Base-by-base conservation (phyloP, 2,888 invertebrate species). In the Eupithecia subumbrata region DNA sequence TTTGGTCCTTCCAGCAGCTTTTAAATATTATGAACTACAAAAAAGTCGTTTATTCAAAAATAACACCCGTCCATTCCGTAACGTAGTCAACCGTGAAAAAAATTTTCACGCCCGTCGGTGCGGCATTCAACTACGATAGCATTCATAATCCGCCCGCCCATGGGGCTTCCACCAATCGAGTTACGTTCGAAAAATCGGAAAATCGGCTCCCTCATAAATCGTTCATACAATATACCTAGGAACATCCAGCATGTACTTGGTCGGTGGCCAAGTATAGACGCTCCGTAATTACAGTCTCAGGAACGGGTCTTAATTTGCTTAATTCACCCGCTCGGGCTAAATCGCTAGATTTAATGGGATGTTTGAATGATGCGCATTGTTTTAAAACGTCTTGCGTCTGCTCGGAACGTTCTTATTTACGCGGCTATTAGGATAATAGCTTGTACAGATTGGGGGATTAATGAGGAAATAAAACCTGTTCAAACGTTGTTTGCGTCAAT, bases 301-400 rank as follows among this genome's bases (percentile, higher is more conserved):
- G 90, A 90, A 88, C 88, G 84, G 86, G 85, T 93, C 93, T 93
- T 93, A 93, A 95, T 94, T 94, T 93, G 92, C 92, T 91, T 93
- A 94, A 95, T 94, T 93, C 91, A 89, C 90, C 86, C 89, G 84
- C 86, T 85, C 84, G 86, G 88, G 90, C 90, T 91, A 91, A 92
- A 92, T 92, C 92, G 90, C 85, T 84, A 89, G 88, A 88, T 91
- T 92, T 92, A 94, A 93, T 93, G 90, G 92, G 88, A 89, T 90
- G 91, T 92, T 89, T 90, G 91, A 92, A 92, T 90, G 91, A 92
- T 89, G 89, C 87, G 90, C 91, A 92, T 92, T 92, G 91, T 92
- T 92, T 91, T 88, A 88, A 88, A 89, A 88, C 87, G 89, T 87
- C 88, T 90, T 85, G 86, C 86, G 88, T 89, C 89, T 88, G 88